phyloP scores from a whole-genome alignment of 2,888 invertebrate species.

The Harpalus rubripes region DNA sequence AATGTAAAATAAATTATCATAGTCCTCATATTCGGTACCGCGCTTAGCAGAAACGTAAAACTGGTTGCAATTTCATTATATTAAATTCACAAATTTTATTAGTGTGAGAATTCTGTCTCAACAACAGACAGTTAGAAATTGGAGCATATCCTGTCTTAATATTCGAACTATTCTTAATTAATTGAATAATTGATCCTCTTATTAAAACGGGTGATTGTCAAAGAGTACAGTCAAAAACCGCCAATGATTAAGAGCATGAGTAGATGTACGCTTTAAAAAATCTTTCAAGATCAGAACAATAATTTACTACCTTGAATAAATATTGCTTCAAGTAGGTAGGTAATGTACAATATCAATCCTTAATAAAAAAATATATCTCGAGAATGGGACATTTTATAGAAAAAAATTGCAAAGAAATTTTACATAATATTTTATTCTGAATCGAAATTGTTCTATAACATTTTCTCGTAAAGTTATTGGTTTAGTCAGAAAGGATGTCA shows the following conservation, averaged over 20 bases:
- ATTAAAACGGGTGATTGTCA: slow-evolving; percentile 56
- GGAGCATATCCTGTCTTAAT: slow-evolving; percentile 53
- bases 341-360: background rate
- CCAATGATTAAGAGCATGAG: slow-evolving; percentile 27
- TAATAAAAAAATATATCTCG: background rate
- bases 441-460: no score
- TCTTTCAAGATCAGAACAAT: slow-evolving; percentile 19
- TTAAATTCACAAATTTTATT: background rate
- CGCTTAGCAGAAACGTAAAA: background rate
- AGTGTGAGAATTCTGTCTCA: background rate
- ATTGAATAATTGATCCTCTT: slow-evolving; percentile 59
- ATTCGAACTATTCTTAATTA: slow-evolving; percentile 54
- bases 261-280: slow-evolving; percentile 3
- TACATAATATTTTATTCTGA: no score
- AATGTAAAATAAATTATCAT: background rate
- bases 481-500: no score
- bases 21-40: background rate
- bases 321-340: background rate
- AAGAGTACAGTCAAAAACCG: slow-evolving; percentile 47
- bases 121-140: background rate
- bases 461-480: no score
- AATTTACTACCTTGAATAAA: slow-evolving; percentile 17
- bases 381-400: no score
- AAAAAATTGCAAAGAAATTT: no score
- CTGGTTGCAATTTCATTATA: background rate